Evolutionary conservation across 2,113 vertebrate genomes (phyloP), one percentile per base, ranked within the genome.

Genomic region (Eidolon helvum): DNA sequence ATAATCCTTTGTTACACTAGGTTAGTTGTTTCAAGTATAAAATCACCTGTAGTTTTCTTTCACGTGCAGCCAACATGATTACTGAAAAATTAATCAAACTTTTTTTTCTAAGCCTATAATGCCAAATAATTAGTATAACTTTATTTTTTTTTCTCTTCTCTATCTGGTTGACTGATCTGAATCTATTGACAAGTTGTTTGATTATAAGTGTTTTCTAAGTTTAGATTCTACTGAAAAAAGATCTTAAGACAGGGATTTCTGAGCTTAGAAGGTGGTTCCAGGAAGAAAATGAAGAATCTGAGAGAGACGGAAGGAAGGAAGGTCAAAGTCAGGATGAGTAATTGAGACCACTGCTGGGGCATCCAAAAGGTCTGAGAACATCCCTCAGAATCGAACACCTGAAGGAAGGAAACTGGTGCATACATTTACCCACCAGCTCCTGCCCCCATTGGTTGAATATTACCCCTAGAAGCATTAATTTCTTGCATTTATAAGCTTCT

Each of bases 1-100:
- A 75, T 65, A 78, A 92, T 84, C 19, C n/a, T 93, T 93, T 95
- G 43, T 69, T 95, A 77, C 16, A 18, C 26, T 83, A 50, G 30
- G 79, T n/a, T 2, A 38, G 18, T 90, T 87, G 8, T 94, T 97
- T 90, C 15, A 68, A 92, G 35, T 57, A 8, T 30, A 10, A 50
- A 45, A 43, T 50, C 24, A 15, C 22, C 10, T 74, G 15, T 74
- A 68, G 11, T 71, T 91, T 95, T 48, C 57, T 95, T 97, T 88
- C 68, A 95, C 88, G 59, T 87, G 61, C 8, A 94, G 35, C 78
- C 90, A 79, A 65, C 33, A 30, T 48, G 83, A 90, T 96, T 21
- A 92, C 18, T 90, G 50, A 91, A 90, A 98, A 95, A 79, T 97
- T 93, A 80, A 93, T 79, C 40, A 72, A 90, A 94, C 8, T 33